phyloP scores from a whole-genome alignment of 1,140 invertebrate species.

The Lepidurus arcticus region DNA sequence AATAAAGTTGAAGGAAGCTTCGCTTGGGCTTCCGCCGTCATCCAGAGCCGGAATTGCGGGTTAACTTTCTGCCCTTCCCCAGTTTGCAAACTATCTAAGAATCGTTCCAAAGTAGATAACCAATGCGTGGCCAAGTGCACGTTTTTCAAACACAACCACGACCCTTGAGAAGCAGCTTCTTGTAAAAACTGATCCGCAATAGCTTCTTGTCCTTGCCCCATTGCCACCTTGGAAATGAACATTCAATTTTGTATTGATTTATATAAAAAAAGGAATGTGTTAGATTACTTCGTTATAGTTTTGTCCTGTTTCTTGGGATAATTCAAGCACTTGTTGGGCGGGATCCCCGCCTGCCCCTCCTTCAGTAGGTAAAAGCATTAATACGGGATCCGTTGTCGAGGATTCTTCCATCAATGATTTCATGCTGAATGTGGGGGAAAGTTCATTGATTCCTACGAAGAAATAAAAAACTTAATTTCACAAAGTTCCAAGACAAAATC shows the following conservation, averaged over 20 bases:
- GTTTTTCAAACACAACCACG: conserved; percentile 81
- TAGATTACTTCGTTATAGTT: conserved; percentile 55
- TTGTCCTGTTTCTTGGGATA: conserved; percentile 55
- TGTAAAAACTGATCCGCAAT: conserved; percentile 53
- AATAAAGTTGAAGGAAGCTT: conserved; percentile 60
- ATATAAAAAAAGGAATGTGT: conserved; percentile 24
- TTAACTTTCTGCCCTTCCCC: conserved; percentile 48
- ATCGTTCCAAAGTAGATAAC: conserved; percentile 60
- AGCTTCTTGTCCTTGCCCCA: conserved; percentile 68
- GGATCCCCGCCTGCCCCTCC: conserved; percentile 71
- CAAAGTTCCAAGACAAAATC: conserved; percentile 37
- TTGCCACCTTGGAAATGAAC: conserved; percentile 53
- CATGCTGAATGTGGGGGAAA: conserved; percentile 60
- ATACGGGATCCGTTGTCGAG: conserved; percentile 57
- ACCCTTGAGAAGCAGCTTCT: conserved; percentile 51
- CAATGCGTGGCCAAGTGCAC: conserved; percentile 76
- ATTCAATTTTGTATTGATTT: conserved; percentile 23
- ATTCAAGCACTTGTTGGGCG: conserved; percentile 63
- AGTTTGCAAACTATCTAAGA: conserved; percentile 2
- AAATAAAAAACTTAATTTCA: conserved; percentile 22
- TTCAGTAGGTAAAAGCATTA: conserved; percentile 56
- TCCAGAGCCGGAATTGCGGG: conserved; percentile 64
- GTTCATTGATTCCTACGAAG: conserved; percentile 51
- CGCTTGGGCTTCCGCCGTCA: conserved; percentile 64
- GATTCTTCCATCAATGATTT: conserved; percentile 56